Evolutionary conservation across 1,140 invertebrate species (phyloP), one percentile per base, ranked within the genome.

Genomic region (Dermatophagoides farinae): DNA sequence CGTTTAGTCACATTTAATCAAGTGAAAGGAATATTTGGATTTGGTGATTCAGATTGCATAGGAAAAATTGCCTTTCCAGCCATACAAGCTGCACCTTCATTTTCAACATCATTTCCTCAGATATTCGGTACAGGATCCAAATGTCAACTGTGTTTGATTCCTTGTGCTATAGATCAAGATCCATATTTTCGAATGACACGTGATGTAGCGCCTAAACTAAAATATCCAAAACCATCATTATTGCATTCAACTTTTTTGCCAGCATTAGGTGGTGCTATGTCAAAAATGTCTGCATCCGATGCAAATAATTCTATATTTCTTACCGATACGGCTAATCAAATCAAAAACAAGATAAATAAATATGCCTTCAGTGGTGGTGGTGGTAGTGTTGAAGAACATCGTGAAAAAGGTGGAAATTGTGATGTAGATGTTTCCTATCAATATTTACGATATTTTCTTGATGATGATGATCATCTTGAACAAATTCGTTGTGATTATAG

Each of bases 101-200:
- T 99, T 68, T 88, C 88, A 0, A 84, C 84, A 11, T 84, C 86
- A n/a, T 99, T 98, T 75, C 95, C 95, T 0, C 82, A 85, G 58
- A 90, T 99, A 65, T 98, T 99, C 72, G 82, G 74, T 39, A 69
- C 78, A 2, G 8, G 31, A 4, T 77, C 81, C 58, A 81, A 80
- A 54, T 86, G 90, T 70, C 77, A 90, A 57, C 85, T 84, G 6
- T 96, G 90, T 69, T 75, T 99, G 1, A 95, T 99, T 64, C 95
- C 95, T 0, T 98, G 93, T 75, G 96, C 91, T 37, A 98, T 99
- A 68, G 96, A 99, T 78, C 96, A 99, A 79, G 95, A 98, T 75
- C 95, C 95, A 0, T 98, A 97, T 73, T 98, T 99, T 73, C 78
- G 95, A 60, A 96, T 99, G 92, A 92, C 90, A 0, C 78, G 95